These are phyloP conservation scores for Sinopyrophorus schimmeli DNA, from an alignment of 2,888 invertebrate species.

Conservation along the genomic window DNA sequence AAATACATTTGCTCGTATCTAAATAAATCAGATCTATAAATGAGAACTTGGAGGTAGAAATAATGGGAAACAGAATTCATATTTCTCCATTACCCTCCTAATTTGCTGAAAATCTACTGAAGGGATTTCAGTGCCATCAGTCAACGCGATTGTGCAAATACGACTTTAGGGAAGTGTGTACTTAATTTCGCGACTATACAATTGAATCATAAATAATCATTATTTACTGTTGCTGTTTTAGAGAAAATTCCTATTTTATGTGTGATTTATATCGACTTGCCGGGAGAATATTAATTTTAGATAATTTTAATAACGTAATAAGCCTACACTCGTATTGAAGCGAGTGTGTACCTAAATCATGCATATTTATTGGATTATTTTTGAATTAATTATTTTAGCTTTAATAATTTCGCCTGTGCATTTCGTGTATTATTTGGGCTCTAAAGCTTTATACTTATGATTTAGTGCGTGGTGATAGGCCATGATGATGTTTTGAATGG, in stretches of 20 bases:
- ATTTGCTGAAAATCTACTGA: slow-evolving; percentile 16
- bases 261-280: slow-evolving; percentile 20
- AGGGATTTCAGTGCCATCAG: slow-evolving; percentile 10
- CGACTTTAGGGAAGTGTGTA: slow-evolving; percentile 16
- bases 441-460: slow-evolving; percentile 31
- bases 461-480: slow-evolving; percentile 39
- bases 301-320: slow-evolving; percentile 26
- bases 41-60: background rate
- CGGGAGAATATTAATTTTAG: slow-evolving; percentile 28
- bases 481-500: slow-evolving; percentile 35
- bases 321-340: slow-evolving; percentile 27
- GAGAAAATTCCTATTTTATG: slow-evolving; percentile 14
- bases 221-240: slow-evolving; percentile 13
- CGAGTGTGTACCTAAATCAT: slow-evolving; percentile 15
- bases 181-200: slow-evolving; percentile 15
- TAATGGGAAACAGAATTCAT: slow-evolving; percentile 12
- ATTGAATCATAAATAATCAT: slow-evolving; percentile 20
- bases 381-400: slow-evolving; percentile 27
- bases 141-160: slow-evolving; percentile 20
- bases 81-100: slow-evolving; percentile 14
- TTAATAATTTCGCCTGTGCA: slow-evolving; percentile 18
- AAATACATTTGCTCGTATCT: slow-evolving; percentile 8
- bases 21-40: slow-evolving; percentile 8
- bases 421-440: slow-evolving; percentile 28
- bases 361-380: slow-evolving; percentile 31